These are phyloP conservation scores for Zeuzera pyrina DNA, from an alignment of 2,888 invertebrate species.

Conservation along the genomic window DNA sequence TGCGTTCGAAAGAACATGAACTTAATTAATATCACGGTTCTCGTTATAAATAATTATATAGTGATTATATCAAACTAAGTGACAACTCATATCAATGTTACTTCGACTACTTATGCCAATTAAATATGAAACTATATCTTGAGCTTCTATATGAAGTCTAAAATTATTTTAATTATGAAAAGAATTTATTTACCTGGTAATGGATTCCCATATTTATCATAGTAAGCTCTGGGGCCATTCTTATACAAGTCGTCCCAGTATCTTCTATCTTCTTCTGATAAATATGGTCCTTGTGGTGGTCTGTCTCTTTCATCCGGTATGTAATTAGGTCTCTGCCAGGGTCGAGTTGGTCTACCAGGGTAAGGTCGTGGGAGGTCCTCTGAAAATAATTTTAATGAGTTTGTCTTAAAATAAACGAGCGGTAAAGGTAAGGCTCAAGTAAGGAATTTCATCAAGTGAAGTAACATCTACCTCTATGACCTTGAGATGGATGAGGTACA, in stretches of 20 bases:
- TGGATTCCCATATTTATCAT: conserved; percentile 61
- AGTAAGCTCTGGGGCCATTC: conserved; percentile 60
- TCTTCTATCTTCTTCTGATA: conserved; percentile 46
- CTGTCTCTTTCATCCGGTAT: conserved; percentile 23
- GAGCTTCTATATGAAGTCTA: too few relatives aligned
- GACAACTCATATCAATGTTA: background rate
- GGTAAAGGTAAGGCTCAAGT: background rate
- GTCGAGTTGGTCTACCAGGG: conserved; percentile 17
- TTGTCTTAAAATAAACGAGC: background rate
- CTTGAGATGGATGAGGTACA: conserved; percentile 50
- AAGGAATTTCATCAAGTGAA: background rate
- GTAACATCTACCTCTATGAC: conserved; percentile 32
- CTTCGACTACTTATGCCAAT: too few relatives aligned
- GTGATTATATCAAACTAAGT: too few relatives aligned
- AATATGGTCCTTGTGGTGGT: conserved; percentile 36
- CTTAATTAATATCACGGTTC: too few relatives aligned
- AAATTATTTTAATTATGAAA: too few relatives aligned
- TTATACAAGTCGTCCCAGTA: conserved; percentile 64
- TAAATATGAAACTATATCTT: too few relatives aligned
- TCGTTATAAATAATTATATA: too few relatives aligned
- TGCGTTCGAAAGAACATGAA: too few relatives aligned
- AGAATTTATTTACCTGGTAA: conserved; percentile 49
- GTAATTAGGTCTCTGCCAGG: conserved; percentile 22
- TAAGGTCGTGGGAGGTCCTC: conserved; percentile 21
- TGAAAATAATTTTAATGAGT: conserved; percentile 4